Evolutionary conservation across 35 echinoderm and acorn worm species (phyloP).

Genomic region (Anneissia japonica): DNA sequence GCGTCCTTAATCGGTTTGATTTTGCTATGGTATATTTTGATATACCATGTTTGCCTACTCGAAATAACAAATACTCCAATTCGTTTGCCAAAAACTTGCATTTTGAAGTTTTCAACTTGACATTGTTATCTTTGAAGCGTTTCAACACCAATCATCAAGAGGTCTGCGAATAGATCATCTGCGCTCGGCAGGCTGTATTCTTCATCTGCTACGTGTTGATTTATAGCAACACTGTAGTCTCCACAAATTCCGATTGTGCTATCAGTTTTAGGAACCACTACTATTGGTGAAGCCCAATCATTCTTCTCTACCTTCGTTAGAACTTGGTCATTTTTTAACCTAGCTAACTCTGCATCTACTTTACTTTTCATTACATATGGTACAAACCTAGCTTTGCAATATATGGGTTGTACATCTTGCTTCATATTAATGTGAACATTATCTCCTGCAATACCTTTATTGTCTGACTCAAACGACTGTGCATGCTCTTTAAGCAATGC

Average conservation of each 20-base stretch:
- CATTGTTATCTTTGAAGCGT: neutral
- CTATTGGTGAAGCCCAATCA: conserved; percentile 3
- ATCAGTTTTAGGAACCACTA: conserved; percentile 9
- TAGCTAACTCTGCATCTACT: conserved; percentile 4
- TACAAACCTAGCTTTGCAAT: conserved; percentile 47
- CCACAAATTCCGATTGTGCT: conserved; percentile 10
- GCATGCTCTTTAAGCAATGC: neutral
- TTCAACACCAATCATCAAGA: neutral
- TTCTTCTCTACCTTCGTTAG: neutral
- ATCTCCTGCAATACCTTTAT: neutral
- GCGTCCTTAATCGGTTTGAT: neutral
- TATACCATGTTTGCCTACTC: neutral
- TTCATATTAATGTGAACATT: conserved; percentile 30
- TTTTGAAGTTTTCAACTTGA: neutral
- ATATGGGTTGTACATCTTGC: conserved; percentile 25
- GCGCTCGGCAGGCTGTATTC: conserved; percentile 8
- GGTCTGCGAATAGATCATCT: neutral
- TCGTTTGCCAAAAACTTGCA: neutral
- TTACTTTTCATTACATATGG: conserved; percentile 43
- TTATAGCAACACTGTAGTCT: conserved; percentile 21
- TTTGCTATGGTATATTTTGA: neutral
- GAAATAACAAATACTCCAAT: neutral
- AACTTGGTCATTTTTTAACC: neutral
- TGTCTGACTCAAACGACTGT: neutral
- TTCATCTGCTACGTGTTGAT: neutral